These are phyloP conservation scores for Chaetura pelagica DNA, from an alignment of 2,113 vertebrate species.

Conservation along the genomic window DNA sequence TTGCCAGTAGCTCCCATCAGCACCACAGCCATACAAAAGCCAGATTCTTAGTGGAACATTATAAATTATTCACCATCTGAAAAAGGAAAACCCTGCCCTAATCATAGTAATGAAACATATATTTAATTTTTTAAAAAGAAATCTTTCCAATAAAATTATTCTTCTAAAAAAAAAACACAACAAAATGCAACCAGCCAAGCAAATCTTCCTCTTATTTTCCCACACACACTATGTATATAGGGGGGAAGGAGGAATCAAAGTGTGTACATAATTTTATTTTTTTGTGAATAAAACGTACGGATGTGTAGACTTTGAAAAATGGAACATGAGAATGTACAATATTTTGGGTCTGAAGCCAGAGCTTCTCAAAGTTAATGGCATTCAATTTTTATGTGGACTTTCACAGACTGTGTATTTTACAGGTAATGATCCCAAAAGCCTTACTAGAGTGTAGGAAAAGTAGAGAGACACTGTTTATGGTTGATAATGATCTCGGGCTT, in stretches of 20 bases:
- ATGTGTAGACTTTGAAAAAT: background rate
- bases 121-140: background rate
- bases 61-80: background rate
- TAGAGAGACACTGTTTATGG: background rate
- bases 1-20: slow-evolving; percentile 19
- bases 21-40: background rate
- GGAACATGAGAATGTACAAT: rapidly evolving
- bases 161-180: background rate
- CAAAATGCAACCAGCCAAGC: background rate
- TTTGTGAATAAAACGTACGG: background rate
- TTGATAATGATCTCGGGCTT: background rate
- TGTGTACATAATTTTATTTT: rapidly evolving
- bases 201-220: background rate
- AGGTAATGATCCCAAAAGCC: background rate
- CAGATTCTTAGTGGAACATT: background rate
- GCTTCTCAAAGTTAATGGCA: background rate
- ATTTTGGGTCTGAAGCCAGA: background rate
- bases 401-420: background rate
- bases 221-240: background rate
- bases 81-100: slow-evolving; percentile 2
- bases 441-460: background rate
- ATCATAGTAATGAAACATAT: background rate
- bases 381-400: background rate
- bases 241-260: background rate
- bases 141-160: background rate